Evolutionary conservation across 2,113 vertebrate species (phyloP), one percentile per base, ranked within the genome.

Genomic region (Salvelinus alpinus): DNA sequence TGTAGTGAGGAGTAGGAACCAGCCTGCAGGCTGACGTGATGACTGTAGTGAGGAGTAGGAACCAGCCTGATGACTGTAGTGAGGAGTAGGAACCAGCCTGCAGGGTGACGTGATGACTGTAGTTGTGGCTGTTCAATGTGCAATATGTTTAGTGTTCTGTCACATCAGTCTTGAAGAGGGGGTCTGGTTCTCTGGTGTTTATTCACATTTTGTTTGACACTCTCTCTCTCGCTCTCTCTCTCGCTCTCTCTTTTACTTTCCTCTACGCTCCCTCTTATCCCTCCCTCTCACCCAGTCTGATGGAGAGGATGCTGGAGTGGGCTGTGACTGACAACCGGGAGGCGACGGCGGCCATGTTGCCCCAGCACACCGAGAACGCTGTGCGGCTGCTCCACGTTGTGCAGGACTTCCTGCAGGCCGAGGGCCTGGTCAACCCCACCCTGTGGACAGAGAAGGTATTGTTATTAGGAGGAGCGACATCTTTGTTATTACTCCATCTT

Each of bases 291-390:
- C 60, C 70, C 89, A 99, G 97, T 82, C 94, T 99, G 34, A 91
- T 99, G 86, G 97, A 99, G 85, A 96, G 96, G 44, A 99, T 99
- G 97, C 83, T 99, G 88, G 96, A 98, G 84, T 97, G 94, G 93
- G 93, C 96, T 0, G 95, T 99, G 86, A 92, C 90, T 7, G 97
- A 98, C 72, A 97, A 96, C 80, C 95, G 95, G 76, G 97, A 99
- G 83, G 92, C 95, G 0, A 95, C 96, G 79, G 84, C 92, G 0
- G 91, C 85, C 72, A 90, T 89, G 7, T 84, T 97, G 72, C 93
- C 95, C 0, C 85, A 94, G 62, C 94, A 96, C 90, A 96, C 94
- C 9, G 97, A 99, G 92, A 99, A 98, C 78, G 97, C 95, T 0
- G 96, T 97, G 78, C 94, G 92, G 18, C 88, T 99, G 73, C 90